phyloP scores from a whole-genome alignment of 2,888 invertebrate genomes.

The Volucella inflata region DNA sequence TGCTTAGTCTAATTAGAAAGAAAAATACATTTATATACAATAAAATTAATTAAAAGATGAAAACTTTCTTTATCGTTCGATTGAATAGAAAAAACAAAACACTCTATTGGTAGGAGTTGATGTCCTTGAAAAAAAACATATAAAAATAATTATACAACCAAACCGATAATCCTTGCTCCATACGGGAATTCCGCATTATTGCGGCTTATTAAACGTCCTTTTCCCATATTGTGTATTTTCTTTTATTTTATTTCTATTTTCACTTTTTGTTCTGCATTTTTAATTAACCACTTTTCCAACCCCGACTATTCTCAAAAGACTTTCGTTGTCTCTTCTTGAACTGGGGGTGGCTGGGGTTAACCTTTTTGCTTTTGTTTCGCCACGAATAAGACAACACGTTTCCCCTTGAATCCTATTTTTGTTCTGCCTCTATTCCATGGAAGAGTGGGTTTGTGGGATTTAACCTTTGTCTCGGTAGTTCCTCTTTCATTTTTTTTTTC shows the following conservation, averaged over 20 bases:
- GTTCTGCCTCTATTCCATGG: neutral
- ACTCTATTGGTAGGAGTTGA: neutral
- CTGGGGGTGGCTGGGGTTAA: neutral
- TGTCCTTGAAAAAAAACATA: conserved; percentile 1
- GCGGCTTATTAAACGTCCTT: conserved; percentile 37
- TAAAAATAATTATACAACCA: conserved; percentile 6
- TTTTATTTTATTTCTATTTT: conserved; percentile 9
- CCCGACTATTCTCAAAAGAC: conserved; percentile 50
- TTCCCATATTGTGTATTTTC: conserved; percentile 8
- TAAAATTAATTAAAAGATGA: no score
- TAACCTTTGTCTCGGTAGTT: conserved; percentile 54
- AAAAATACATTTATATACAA: no score
- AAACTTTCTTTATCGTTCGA: no score
- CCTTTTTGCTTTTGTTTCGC: conserved; percentile 13
- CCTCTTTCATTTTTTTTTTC: conserved; percentile 21
- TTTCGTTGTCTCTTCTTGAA: conserved; percentile 56
- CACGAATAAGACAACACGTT: conserved; percentile 51
- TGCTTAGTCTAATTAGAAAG: no score
- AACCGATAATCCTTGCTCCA: conserved; percentile 37
- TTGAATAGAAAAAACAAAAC: neutral
- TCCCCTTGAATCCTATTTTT: conserved; percentile 43
- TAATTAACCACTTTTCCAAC: conserved; percentile 66
- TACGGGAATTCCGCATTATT: conserved; percentile 72
- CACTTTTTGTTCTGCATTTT: conserved; percentile 37
- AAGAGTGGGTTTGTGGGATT: conserved; percentile 28